Percentiles rank a stretch among this genome's conserved stretches.
Evolutionary conservation across 2,113 vertebrate species (phyloP).

Genomic region (Sminthopsis crassicaudata): DNA sequence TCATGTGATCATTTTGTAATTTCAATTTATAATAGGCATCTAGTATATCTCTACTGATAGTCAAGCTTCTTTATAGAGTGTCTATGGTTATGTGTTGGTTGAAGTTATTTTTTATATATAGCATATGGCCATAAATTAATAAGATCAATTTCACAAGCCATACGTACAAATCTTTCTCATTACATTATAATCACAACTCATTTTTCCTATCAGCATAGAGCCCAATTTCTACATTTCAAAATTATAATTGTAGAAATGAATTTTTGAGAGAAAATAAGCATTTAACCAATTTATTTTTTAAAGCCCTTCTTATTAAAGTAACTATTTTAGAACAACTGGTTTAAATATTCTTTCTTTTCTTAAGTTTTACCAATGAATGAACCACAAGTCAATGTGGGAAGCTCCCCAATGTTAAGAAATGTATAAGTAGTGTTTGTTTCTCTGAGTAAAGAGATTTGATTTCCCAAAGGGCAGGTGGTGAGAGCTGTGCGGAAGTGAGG

Average conservation of each 20-base stretch:
- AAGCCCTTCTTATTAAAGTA: not conserved
- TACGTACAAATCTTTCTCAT: conserved; percentile 15
- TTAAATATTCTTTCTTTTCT: conserved; percentile 44
- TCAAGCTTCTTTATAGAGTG: not conserved
- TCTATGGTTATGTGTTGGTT: conserved; percentile 32
- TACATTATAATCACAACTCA: not conserved
- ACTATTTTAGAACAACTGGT: conserved; percentile 18
- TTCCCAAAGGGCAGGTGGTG: conserved; percentile 65
- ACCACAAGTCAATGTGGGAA: conserved; percentile 26
- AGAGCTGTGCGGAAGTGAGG: conserved; percentile 50
- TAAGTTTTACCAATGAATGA: conserved; percentile 52
- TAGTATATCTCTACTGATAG: not conserved
- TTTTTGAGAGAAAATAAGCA: conserved; percentile 1
- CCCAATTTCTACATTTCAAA: not conserved
- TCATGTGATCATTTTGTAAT: not conserved
- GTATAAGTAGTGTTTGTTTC: conserved; percentile 48
- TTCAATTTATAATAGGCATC: not conserved
- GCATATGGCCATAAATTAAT: conserved; percentile 12
- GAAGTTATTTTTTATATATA: not conserved
- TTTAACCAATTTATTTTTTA: conserved; percentile 22
- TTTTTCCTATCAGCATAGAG: not conserved
- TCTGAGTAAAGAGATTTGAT: conserved; percentile 61
- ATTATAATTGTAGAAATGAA: not conserved
- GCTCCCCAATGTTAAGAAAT: conserved; percentile 40
- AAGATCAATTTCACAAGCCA: not conserved